phyloP scores from a whole-genome alignment of 2,113 vertebrate species.

The Mormyrus lacerda region DNA sequence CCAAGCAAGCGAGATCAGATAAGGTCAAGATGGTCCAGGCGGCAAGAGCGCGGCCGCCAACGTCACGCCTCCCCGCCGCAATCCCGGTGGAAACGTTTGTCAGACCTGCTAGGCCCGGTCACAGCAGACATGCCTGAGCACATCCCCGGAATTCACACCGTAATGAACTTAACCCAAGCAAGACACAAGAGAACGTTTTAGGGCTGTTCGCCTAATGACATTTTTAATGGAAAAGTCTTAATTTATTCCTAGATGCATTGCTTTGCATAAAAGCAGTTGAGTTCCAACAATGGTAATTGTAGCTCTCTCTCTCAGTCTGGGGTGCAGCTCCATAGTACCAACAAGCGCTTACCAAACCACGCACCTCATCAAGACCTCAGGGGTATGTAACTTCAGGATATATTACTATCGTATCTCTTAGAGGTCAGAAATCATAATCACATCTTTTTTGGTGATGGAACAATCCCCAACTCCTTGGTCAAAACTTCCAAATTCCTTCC shows the following conservation, averaged over 20 bases:
- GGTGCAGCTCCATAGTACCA: not conserved
- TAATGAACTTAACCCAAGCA: slow-evolving; percentile 24
- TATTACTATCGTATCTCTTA: not conserved
- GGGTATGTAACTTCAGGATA: not conserved
- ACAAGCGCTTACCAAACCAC: not conserved
- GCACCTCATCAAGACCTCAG: not conserved
- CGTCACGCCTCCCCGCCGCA: slow-evolving; percentile 55
- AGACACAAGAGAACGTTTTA: slow-evolving; percentile 54
- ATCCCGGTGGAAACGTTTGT: not conserved
- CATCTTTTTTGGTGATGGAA: not conserved
- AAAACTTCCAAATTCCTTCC: not conserved
- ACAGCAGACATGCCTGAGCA: slow-evolving; percentile 50
- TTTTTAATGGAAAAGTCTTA: slow-evolving; percentile 1
- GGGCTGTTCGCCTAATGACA: slow-evolving; percentile 25
- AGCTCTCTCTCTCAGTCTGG: not conserved
- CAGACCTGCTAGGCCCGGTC: slow-evolving; percentile 54
- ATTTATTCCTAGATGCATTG: not conserved
- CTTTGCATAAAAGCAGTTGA: not conserved
- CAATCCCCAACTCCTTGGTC: not conserved
- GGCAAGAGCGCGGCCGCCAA: slow-evolving; percentile 51
- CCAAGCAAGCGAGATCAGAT: slow-evolving; percentile 51
- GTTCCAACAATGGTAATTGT: not conserved
- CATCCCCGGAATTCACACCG: slow-evolving; percentile 53
- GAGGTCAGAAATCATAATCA: not conserved
- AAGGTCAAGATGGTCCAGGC: slow-evolving; percentile 53